A percentile compares a stretch with the other conserved stretches of the same genome.
phyloP scores from a whole-genome alignment of 2,888 invertebrate genomes.

The Acrobasis repandana region DNA sequence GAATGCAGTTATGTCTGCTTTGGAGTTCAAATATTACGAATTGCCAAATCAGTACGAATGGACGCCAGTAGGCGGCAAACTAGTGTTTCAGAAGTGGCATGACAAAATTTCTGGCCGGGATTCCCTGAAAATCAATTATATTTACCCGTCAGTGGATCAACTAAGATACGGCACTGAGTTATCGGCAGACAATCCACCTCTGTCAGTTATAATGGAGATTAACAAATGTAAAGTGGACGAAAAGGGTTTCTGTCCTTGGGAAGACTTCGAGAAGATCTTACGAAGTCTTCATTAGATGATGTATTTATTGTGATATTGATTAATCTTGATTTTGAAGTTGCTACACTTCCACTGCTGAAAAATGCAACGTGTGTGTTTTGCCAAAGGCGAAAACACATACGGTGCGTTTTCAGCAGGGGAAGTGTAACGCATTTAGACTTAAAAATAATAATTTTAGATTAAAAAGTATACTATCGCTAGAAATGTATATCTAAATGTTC shows the following conservation, averaged over 20 bases:
- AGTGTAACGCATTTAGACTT: not conserved
- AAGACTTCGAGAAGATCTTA: constrained; percentile 41
- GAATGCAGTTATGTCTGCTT: constrained; percentile 46
- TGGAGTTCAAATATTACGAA: constrained; percentile 50
- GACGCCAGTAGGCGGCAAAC: constrained; percentile 65
- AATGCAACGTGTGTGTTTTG: no score
- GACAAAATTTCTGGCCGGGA: constrained; percentile 40
- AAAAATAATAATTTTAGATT: not conserved
- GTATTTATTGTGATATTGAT: not conserved
- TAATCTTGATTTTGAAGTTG: not conserved
- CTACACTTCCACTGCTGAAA: no score
- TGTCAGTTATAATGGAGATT: constrained; percentile 46
- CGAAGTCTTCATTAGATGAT: constrained; percentile 16
- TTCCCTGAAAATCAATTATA: constrained; percentile 57
- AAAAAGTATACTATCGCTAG: no score
- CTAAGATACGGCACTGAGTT: constrained; percentile 46
- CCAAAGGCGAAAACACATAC: no score
- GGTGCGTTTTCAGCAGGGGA: no score
- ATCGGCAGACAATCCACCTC: constrained; percentile 47
- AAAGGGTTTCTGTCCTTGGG: constrained; percentile 58
- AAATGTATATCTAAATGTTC: no score
- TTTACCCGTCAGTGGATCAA: constrained; percentile 55
- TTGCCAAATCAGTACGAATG: constrained; percentile 55
- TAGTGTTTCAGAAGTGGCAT: constrained; percentile 66
- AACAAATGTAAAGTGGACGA: constrained; percentile 43